Evolutionary conservation across 2,888 invertebrate species (phyloP), one percentile per base, ranked within the genome.

Genomic region (Tiliacea citrago): DNA sequence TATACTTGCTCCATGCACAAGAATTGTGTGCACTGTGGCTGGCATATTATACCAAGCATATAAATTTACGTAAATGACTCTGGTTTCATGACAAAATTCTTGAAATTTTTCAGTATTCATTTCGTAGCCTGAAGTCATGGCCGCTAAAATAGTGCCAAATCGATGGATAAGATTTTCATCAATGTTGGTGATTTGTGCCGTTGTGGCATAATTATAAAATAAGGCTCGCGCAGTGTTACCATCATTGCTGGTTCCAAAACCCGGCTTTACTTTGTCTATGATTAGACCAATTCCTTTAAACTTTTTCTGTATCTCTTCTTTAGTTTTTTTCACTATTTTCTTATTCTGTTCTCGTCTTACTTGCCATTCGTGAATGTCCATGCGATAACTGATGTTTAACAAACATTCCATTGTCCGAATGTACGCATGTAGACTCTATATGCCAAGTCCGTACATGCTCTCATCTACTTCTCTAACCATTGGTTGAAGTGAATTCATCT

Each of bases 151-250:
- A 21, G 58, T 60, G 21, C 21, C 35, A 60, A 60, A 60, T 18
- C 58, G 35, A 35, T 60, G 29, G 21, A 60, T 60, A 21, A 60
- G 58, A 21, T 60, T 60, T 60, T 49, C 49, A 49, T 65, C 21
- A 24, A 24, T 29, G 49, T 24, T 21, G 35, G 35, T 58, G 35
- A 58, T 29, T 3, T 3, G 29, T 3, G 29, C 29, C 3, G 29
- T 29, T 29, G 29, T 29, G 29, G 29, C 29, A 29, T 29, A 29
- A 29, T 58, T n/a, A n/a, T n/a, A 8, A n/a, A 61, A 61, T 42
- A 42, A 62, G 9, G n/a, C 39, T 42, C 42, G n/a, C n/a, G n/a
- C 61, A n/a, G n/a, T 61, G 42, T n/a, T 42, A n/a, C 39, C 58
- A 12, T 58, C 58, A 35, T 35, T 58, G 10, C 35, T 58, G 18